phyloP scores from a whole-genome alignment of 1,140 invertebrate species.

The Mizuhopecten yessoensis region DNA sequence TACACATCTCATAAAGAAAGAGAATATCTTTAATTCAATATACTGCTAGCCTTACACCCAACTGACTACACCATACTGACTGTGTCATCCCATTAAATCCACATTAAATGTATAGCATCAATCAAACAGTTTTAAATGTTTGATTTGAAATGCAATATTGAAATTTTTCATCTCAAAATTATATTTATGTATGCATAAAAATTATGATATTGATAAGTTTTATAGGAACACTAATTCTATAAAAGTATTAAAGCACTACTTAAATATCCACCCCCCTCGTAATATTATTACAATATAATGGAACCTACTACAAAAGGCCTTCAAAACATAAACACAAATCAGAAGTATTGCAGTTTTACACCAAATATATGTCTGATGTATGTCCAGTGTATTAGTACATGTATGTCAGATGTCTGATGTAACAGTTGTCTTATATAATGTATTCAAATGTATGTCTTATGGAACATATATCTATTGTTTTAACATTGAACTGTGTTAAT shows the following conservation, averaged over 20 bases:
- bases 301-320: neutral
- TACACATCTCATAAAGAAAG: neutral
- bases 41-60: neutral
- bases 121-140: neutral
- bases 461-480: too few relatives aligned
- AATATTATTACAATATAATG: neutral
- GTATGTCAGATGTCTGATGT: too few relatives aligned
- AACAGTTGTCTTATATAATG: too few relatives aligned
- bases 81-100: neutral
- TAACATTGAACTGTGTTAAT: too few relatives aligned
- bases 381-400: too few relatives aligned
- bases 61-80: neutral
- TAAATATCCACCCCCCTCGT: neutral
- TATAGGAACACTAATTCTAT: neutral
- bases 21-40: conserved; percentile 5
- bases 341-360: neutral
- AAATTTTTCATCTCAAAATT: neutral
- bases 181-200: neutral
- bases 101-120: neutral
- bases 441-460: too few relatives aligned
- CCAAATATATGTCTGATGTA: too few relatives aligned
- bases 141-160: neutral
- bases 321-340: neutral
- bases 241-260: neutral
- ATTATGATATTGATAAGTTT: neutral